Base-by-base conservation (phyloP, 2,888 invertebrate species). In the Ectemnius cavifrons region DNA sequence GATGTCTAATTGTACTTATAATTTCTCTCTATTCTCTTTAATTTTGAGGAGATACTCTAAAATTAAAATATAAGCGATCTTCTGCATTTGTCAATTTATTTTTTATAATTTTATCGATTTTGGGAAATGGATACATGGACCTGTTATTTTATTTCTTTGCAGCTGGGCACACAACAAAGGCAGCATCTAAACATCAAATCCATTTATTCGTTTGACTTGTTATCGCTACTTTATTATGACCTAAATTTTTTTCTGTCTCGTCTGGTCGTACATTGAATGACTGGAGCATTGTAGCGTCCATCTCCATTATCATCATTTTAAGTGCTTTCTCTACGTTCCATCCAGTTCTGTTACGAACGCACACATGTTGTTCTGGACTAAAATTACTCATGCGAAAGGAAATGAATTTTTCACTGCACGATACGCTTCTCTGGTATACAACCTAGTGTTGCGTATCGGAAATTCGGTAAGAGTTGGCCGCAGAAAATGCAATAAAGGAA, bases 131-230 rank as follows among this genome's bases (percentile, higher is more conserved):
- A 63, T 82, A 84, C 81, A 82, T 75, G 78, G 77, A 77, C 79
- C 63, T 75, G 69, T 78, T 76, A 78, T 79, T 56, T 73, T 81
- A 74, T 73, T 77, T 70, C 70, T 80, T 65, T 79, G 78, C 75
- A 78, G 77, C 71, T 80, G 84, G 84, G 78, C 80, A 84, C 83
- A 84, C 81, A 81, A 78, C 76, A 79, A 81, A 85, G 84, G 83
- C 87, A 86, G 81, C 80, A 74, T 85, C 84, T 87, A 85, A 87
- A 87, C 86, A 88, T 87, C 86, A 86, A 88, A 87, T 87, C 84
- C 85, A 85, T 86, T 86, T 85, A 86, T 87, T 87, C 81, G 71
- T 83, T 82, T 76, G 80, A 79, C 78, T 82, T 75, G 79, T 82
- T 81, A 74, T 77, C 70, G 67, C 79, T 77, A 83, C 73, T 79